Evolutionary conservation across 1,140 invertebrate species (phyloP), one percentile per base, ranked within the genome.

Genomic region (Sitophilus oryzae): DNA sequence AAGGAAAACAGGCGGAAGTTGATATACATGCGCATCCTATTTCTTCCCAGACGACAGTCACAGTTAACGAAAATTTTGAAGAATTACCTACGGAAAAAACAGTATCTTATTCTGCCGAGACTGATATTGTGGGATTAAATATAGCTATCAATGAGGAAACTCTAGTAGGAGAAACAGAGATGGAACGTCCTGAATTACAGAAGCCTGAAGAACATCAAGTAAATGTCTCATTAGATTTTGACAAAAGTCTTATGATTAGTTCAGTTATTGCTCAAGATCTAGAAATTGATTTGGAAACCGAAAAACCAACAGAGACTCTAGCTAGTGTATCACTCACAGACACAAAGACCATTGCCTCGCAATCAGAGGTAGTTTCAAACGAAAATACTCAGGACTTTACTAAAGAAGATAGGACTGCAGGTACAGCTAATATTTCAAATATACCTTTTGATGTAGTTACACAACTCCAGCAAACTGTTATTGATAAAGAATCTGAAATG

Each of bases 121-220:
- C 58, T 3, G 56, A 62, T 45, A 54, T 71, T 14, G 38, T 42
- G 25, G 40, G 63, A 30, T 58, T 72, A 38, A 56, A 56, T 51
- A 65, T 54, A 22, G 58, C 69, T 34, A 6, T 66, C 36, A 49
- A 63, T 44, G 53, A 54, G 36, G 65, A 73, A 67, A 64, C 56
- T n/a, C 40, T 59, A 15, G 37, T 61, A 19, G 60, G 61, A 47
- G 73, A 75, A 60, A 65, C 59, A 48, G 75, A 66, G 65, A 53
- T 16, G 58, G 30, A 56, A 19, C 20, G 51, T 20, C 18, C 30
- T 18, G 21, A 66, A 67, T 37, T 63, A 61, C 41, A 61, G 8
- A 51, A 56, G 71, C 63, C 75, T 71, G 62, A 69, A 61, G 54
- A 69, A 69, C 22, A 75, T 68, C 52, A 57, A 49, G 44, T 56